Evolutionary conservation across 2,888 invertebrate species (phyloP).

Genomic region (Cyclophora albipunctata): DNA sequence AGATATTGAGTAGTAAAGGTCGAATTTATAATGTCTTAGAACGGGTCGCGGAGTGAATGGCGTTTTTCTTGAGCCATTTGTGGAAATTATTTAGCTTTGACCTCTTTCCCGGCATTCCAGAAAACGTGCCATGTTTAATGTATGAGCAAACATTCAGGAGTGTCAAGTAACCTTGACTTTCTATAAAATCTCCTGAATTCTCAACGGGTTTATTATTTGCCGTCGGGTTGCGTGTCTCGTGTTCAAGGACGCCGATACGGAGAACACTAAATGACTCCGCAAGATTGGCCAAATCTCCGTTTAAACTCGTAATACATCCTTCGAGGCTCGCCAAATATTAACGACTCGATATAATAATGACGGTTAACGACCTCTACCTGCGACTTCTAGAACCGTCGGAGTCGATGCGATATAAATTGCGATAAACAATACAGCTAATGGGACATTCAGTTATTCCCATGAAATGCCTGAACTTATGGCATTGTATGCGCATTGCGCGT

Average conservation of each 20-base stretch:
- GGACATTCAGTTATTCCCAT: conserved; percentile 34
- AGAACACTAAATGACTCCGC: no score
- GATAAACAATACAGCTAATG: conserved; percentile 17
- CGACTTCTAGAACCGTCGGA: conserved; percentile 2
- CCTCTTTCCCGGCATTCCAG: conserved; percentile 20
- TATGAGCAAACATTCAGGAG: conserved; percentile 22
- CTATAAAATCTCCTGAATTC: neutral
- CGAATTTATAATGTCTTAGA: conserved; percentile 17
- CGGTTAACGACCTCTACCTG: conserved; percentile 17
- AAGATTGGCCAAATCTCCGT: no score
- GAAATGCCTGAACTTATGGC: conserved; percentile 32
- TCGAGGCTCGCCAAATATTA: conserved; percentile 10
- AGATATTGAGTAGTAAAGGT: conserved; percentile 16
- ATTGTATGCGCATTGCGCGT: conserved; percentile 39
- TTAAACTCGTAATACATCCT: conserved; percentile 6
- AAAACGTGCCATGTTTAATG: conserved; percentile 21
- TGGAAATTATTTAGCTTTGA: conserved; percentile 18
- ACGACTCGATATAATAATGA: conserved; percentile 13
- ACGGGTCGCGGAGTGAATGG: conserved; percentile 12
- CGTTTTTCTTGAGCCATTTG: conserved; percentile 15
- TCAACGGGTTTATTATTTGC: no score
- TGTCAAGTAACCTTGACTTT: conserved; percentile 26
- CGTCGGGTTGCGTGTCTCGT: no score
- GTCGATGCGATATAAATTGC: conserved; percentile 12
- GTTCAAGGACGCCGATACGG: no score